Conservation (phyloP, 2,113 vertebrate genomes). For the Corynorhinus townsendii region DNA sequence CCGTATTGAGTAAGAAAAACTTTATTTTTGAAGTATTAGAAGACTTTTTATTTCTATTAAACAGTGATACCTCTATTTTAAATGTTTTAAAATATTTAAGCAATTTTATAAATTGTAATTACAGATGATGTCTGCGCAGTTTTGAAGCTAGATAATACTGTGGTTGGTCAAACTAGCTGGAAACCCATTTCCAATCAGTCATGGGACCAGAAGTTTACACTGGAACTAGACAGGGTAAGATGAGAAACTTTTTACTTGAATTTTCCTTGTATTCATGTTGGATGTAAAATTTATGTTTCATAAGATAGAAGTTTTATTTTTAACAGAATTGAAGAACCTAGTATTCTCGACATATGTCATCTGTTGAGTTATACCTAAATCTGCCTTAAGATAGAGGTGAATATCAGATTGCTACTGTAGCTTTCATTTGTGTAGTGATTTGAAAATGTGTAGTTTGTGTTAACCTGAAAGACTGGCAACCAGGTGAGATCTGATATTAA, state of each 20-base stretch:
- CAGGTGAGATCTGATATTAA: neutral
- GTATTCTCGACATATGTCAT: slow-evolving; percentile 7
- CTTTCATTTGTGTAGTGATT: neutral
- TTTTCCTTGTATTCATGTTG: slow-evolving; percentile 11
- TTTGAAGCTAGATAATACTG: slow-evolving; percentile 98
- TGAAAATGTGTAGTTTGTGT: slow-evolving; percentile 26
- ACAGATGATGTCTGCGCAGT: slow-evolving; percentile 98
- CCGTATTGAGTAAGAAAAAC: slow-evolving; percentile 30
- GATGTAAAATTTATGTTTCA: neutral
- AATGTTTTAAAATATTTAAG: slow-evolving; percentile 76
- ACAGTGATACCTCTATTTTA: slow-evolving; percentile 63
- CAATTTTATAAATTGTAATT: slow-evolving; percentile 79
- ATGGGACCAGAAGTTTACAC: slow-evolving; percentile 99
- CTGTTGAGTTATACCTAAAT: neutral
- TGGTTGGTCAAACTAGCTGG: slow-evolving; percentile 98
- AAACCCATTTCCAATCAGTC: slow-evolving; percentile 97
- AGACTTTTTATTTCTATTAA: slow-evolving; percentile 35
- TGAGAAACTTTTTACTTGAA: slow-evolving; percentile 34
- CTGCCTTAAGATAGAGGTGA: slow-evolving; percentile 8
- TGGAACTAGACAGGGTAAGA: slow-evolving; percentile 98
- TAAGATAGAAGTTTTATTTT: slow-evolving; percentile 25
- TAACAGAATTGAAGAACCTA: neutral
- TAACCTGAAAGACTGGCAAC: neutral
- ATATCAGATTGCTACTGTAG: neutral
- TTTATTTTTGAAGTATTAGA: slow-evolving; percentile 48